Conservation (phyloP, 2,888 invertebrate species). For the Tillus elongatus region DNA sequence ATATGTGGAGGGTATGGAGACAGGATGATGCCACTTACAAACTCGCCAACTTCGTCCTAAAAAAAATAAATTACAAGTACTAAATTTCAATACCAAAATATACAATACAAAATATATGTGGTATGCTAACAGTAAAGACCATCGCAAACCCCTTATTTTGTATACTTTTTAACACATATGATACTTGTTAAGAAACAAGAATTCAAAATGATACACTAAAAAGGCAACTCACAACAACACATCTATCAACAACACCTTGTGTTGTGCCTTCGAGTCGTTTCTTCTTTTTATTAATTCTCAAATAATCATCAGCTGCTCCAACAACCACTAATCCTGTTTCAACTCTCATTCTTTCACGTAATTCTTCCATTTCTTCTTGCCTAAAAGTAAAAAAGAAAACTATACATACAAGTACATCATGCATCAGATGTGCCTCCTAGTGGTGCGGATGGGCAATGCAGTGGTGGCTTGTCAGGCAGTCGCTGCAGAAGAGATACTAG, state of each 20-base stretch:
- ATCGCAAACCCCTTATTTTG: not conserved
- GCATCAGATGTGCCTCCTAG: too few species aligned
- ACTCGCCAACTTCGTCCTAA: slow-evolving; percentile 58
- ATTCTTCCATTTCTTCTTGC: slow-evolving; percentile 66
- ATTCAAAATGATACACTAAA: not conserved
- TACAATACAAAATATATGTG: too few species aligned
- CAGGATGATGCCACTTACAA: slow-evolving; percentile 50
- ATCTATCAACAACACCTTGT: slow-evolving; percentile 69
- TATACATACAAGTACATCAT: too few species aligned
- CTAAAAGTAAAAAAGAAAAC: slow-evolving; percentile 32
- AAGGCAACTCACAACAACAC: slow-evolving; percentile 50
- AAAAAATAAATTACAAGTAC: too few species aligned
- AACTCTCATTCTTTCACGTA: slow-evolving; percentile 66
- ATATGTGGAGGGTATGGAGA: slow-evolving; percentile 51
- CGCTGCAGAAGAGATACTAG: too few species aligned
- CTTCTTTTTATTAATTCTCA: slow-evolving; percentile 61
- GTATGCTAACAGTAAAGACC: not conserved
- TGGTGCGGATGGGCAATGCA: too few species aligned
- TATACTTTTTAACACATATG: too few species aligned
- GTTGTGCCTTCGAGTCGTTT: slow-evolving; percentile 66
- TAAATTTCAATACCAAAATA: too few species aligned
- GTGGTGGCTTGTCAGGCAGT: too few species aligned
- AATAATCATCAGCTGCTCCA: slow-evolving; percentile 68
- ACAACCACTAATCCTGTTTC: slow-evolving; percentile 69
- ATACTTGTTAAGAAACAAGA: slow-evolving; percentile 7